Conservation (phyloP, 2,113 vertebrate genomes). For the Myotis brandtii region DNA sequence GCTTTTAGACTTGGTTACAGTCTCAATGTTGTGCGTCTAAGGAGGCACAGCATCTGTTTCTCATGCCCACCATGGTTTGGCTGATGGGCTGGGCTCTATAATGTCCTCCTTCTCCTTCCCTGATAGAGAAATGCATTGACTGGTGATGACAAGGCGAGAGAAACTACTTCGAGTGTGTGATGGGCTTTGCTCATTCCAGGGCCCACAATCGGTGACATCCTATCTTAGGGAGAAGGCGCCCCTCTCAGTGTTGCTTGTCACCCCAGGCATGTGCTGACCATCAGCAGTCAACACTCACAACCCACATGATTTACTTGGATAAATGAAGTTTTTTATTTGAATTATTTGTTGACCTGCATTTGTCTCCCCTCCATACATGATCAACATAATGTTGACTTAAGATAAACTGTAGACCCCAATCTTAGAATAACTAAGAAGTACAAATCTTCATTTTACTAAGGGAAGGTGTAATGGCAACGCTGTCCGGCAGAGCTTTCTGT, state of each 20-base stretch:
- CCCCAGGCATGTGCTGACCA: neutral
- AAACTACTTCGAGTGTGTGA: neutral
- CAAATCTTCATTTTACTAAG: neutral
- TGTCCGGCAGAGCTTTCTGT: neutral
- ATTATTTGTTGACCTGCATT: neutral
- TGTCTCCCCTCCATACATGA: neutral
- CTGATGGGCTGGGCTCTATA: neutral
- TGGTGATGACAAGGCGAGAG: neutral
- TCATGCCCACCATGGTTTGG: neutral
- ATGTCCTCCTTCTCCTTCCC: neutral
- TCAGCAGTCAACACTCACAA: neutral
- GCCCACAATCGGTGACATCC: no score
- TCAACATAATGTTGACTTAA: neutral
- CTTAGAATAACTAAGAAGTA: neutral
- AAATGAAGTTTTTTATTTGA: neutral
- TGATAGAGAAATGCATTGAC: neutral
- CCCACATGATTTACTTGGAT: neutral
- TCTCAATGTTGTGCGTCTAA: neutral
- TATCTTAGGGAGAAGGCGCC: neutral
- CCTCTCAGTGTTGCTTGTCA: no score
- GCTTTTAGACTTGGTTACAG: neutral
- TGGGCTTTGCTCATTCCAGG: neutral
- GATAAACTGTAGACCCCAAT: neutral
- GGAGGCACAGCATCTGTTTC: neutral
- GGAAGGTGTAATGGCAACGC: neutral